Evolutionary conservation across 2,888 invertebrate species (phyloP).

Genomic region (Lycocerus yunnanus): DNA sequence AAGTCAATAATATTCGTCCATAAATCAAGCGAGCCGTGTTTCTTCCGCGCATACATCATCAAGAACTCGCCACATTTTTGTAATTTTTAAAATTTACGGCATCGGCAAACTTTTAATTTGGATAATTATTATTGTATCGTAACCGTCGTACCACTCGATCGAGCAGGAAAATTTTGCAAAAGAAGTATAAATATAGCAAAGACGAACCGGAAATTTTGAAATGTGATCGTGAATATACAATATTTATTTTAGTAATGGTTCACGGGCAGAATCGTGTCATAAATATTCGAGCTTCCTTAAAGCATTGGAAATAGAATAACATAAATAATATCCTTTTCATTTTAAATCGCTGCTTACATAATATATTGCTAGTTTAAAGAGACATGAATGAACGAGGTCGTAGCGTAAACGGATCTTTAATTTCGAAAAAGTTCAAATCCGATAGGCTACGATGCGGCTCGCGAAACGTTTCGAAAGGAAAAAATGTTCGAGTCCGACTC

Average conservation of each 20-base stretch:
- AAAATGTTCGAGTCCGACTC: neutral
- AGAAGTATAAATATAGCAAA: constrained; percentile 7
- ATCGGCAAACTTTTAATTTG: neutral
- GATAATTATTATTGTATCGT: neutral
- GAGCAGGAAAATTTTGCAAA: neutral
- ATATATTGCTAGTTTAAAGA: constrained; percentile 10
- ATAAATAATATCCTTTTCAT: constrained; percentile 19
- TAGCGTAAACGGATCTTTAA: neutral
- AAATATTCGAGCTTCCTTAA: constrained; percentile 15
- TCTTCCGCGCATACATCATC: neutral
- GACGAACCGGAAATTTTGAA: constrained; percentile 10
- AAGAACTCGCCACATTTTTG: neutral
- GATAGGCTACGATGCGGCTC: neutral
- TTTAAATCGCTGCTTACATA: constrained; percentile 12
- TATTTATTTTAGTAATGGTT: constrained; percentile 20
- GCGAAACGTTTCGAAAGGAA: too few relatives aligned
- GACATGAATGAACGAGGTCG: neutral
- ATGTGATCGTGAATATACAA: constrained; percentile 13
- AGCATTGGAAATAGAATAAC: constrained; percentile 18
- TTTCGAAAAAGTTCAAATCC: neutral
- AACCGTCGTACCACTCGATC: constrained; percentile 5
- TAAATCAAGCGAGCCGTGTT: neutral
- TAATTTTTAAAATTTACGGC: neutral
- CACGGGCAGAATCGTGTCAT: constrained; percentile 11
- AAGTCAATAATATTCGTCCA: neutral